Evolutionary conservation across 2,888 invertebrate species (phyloP), one percentile per base, ranked within the genome.

Genomic region (Acleris sparsana): DNA sequence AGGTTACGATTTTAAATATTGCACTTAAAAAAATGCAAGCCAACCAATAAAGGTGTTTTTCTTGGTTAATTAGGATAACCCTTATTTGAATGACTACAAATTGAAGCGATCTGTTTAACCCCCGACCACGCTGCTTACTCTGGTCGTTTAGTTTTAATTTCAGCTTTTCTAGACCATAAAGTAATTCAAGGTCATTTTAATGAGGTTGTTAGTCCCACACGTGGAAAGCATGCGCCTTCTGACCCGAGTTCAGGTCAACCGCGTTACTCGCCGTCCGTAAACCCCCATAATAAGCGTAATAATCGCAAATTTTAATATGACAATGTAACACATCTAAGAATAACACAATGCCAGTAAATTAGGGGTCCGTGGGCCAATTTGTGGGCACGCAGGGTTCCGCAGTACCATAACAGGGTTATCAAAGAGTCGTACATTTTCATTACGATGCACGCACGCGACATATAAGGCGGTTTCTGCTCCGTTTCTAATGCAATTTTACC

Each of bases 341-440:
- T 78, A 70, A 77, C 74, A 83, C 84, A 86, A 83, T 79, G 73
- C 78, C 70, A 72, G 74, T 85, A 84, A 86, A 84, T 84, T 84
- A 82, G 81, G 71, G 79, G 75, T 75, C 77, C 75, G 73, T 71
- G 59, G 77, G 79, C 86, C 86, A 88, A 88, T 88, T 87, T 86
- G 87, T 76, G 76, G 62, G 72, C 68, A 71, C 72, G 74, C 77
- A 79, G 78, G 80, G 82, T 81, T 78, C 80, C 78, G 75, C 77
- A 80, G 72, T 77, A 79, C 90, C 89, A 87, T 87, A 89, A 85
- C 84, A 76, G 89, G 57, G 89, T 81, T 88, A 88, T 89, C 89
- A 89, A 88, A 86, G 87, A 82, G 87, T 90, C 90, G 87, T 90
- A 88, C 80, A 81, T 90, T 89, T 89, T 90, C 90, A 90, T 90